Percentiles rank a stretch among this genome's conserved stretches.
Evolutionary conservation across 2,113 vertebrate species (phyloP).

Genomic region (Anhinga anhinga): DNA sequence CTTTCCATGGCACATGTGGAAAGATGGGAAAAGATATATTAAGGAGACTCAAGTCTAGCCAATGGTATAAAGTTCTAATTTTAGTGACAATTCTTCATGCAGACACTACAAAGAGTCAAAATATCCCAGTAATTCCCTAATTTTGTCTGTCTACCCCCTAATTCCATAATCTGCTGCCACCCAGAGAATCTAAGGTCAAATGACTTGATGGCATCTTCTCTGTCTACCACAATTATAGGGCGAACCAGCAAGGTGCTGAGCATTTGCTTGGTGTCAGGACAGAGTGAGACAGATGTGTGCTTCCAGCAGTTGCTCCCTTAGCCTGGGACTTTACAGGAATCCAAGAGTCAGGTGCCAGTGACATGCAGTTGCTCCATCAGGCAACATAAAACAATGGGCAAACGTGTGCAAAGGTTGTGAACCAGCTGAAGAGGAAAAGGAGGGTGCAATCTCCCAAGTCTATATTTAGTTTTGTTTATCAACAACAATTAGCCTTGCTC

Average conservation of each 20-base stretch:
- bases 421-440: neutral
- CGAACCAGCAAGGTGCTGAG: neutral
- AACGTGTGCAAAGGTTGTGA: neutral
- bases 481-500: neutral
- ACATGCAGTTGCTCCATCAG: neutral
- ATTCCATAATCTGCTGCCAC: neutral
- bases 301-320: neutral
- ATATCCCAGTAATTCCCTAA: neutral
- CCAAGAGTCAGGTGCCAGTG: neutral
- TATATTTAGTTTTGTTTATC: neutral
- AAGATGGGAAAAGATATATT: neutral
- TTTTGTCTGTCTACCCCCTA: neutral
- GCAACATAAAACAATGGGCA: neutral
- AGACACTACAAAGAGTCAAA: neutral
- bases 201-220: neutral
- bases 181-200: constrained; percentile 4
- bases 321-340: neutral
- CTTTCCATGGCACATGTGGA: neutral
- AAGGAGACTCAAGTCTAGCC: neutral
- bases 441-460: neutral
- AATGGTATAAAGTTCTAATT: neutral
- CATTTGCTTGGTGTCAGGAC: rapidly evolving
- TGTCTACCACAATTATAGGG: neutral
- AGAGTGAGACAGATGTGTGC: rapidly evolving
- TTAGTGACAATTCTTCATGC: neutral